phyloP scores from a whole-genome alignment of 2,888 invertebrate species.

The Agapostemon virescens region DNA sequence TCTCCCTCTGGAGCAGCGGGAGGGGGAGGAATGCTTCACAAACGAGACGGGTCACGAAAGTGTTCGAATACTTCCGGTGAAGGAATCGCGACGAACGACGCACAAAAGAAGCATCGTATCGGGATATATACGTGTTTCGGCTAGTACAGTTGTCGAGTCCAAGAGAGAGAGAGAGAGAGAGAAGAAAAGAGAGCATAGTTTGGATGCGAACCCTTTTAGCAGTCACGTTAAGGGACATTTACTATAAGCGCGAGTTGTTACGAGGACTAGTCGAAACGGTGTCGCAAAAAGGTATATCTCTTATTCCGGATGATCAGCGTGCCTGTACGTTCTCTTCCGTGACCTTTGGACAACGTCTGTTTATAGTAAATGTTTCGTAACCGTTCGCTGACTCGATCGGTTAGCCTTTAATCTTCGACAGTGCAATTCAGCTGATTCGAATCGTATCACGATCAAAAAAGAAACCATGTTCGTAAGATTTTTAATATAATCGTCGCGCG shows the following conservation, averaged over 20 bases:
- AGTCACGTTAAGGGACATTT: neutral
- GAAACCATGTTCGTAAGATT: neutral
- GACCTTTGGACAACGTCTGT: neutral
- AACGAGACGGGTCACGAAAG: neutral
- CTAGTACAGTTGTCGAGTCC: neutral
- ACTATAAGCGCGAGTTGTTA: neutral
- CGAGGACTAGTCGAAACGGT: neutral
- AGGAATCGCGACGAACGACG: conserved; percentile 10
- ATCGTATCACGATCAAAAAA: neutral
- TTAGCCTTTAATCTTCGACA: conserved; percentile 1
- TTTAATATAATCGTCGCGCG: neutral
- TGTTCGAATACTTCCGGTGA: conserved; percentile 11
- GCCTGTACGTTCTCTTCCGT: neutral
- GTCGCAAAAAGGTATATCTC: neutral
- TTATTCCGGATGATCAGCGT: neutral
- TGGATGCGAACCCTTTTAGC: neutral
- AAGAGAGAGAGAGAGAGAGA: no score
- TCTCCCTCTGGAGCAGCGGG: neutral
- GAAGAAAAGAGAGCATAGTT: neutral
- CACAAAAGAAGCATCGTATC: neutral
- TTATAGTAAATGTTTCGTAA: conserved; percentile 14
- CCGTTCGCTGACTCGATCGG: neutral
- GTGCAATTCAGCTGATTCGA: neutral
- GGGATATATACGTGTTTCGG: neutral
- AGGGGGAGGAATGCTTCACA: neutral